phyloP scores from a whole-genome alignment of 2,797 vertebrate genomes.

The Caiman crocodilus region DNA sequence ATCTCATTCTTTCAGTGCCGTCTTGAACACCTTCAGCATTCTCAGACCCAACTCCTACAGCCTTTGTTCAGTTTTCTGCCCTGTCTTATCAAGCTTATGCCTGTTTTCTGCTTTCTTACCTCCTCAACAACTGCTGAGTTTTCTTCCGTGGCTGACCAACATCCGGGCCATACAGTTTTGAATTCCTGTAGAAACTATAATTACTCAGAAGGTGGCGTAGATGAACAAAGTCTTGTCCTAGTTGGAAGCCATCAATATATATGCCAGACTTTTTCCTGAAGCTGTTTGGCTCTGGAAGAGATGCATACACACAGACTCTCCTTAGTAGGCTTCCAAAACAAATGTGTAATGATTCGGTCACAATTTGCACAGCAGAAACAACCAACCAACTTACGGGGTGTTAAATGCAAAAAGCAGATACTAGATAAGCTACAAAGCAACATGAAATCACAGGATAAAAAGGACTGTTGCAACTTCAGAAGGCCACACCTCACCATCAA shows the following conservation, averaged over 20 bases:
- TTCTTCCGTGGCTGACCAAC: constrained; percentile 87
- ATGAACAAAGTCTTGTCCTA: constrained; percentile 89
- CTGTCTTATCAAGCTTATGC: not conserved
- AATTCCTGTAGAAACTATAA: constrained; percentile 78
- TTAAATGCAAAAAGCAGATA: not conserved
- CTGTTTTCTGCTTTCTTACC: constrained; percentile 76
- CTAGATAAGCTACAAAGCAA: not conserved
- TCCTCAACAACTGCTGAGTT: constrained; percentile 82
- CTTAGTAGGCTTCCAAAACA: rapidly evolving
- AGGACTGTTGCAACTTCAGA: not conserved
- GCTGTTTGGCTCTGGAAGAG: constrained; percentile 92
- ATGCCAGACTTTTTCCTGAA: constrained; percentile 92
- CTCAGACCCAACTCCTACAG: not conserved
- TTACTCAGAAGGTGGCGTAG: constrained; percentile 85
- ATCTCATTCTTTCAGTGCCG: not conserved
- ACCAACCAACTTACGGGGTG: not conserved
- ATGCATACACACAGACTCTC: rapidly evolving
- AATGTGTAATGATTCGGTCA: not conserved
- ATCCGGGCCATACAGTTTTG: constrained; percentile 91
- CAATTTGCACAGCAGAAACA: not conserved
- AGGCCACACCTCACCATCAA: not conserved
- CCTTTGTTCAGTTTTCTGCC: not conserved
- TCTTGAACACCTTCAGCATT: not conserved
- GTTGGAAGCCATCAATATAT: constrained; percentile 86
- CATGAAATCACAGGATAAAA: not conserved